Conservation (phyloP, 2,797 vertebrate genomes). For the Periophthalmus magnuspinnatus region DNA sequence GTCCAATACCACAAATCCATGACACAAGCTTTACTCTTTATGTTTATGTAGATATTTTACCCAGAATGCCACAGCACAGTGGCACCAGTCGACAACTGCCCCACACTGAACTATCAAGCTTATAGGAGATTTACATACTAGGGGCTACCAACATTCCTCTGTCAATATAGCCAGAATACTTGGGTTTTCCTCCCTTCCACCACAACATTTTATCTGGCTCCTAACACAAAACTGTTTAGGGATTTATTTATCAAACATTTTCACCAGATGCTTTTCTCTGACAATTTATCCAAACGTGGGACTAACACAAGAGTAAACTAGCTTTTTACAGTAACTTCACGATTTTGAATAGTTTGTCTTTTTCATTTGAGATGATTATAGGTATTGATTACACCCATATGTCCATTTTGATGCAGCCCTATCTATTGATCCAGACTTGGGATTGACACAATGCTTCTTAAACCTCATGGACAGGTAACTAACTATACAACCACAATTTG, state of each 20-base stretch:
- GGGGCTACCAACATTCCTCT: constrained; percentile 1
- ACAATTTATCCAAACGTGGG: not conserved
- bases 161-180: not conserved
- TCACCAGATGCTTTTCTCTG: not conserved
- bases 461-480: not conserved
- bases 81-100: constrained; percentile 30
- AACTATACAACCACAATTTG: constrained; percentile 11
- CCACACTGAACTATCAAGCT: constrained; percentile 14
- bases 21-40: constrained; percentile 27
- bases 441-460: not conserved
- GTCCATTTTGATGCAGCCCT: not conserved
- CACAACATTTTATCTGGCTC: not conserved
- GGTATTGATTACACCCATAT: not conserved
- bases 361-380: not conserved
- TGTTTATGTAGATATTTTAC: constrained; percentile 13
- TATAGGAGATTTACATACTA: not conserved
- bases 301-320: not conserved
- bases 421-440: not conserved
- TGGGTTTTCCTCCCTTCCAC: not conserved
- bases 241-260: not conserved
- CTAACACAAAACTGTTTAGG: not conserved
- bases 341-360: not conserved
- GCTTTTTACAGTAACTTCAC: not conserved
- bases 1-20: constrained; percentile 58
- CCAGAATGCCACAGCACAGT: constrained; percentile 20